phyloP scores from a whole-genome alignment of 35 echinoderm and acorn worm genomes.

The Heliocidaris erythrogramma region DNA sequence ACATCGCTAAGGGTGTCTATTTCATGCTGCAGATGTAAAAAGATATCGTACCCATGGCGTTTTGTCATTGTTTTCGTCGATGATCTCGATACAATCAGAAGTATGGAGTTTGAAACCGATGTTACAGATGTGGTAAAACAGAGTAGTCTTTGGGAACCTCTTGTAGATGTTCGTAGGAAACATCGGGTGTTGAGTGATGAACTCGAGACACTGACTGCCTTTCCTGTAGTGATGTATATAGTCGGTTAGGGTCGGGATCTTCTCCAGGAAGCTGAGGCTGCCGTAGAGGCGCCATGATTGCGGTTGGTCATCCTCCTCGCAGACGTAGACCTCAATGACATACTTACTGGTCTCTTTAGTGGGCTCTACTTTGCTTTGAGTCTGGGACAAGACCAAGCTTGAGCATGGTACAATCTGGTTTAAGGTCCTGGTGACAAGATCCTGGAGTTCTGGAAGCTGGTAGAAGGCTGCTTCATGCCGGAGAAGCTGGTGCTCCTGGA shows the following conservation, averaged over 20 bases:
- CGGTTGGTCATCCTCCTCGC: not conserved
- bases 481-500: not conserved
- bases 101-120: constrained; percentile 30
- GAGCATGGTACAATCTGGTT: not conserved
- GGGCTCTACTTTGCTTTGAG: not conserved
- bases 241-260: not conserved
- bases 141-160: constrained; percentile 26
- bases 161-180: not conserved
- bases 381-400: not conserved
- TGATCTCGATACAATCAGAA: not conserved
- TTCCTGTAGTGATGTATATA: constrained; percentile 1
- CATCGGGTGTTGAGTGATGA: not conserved
- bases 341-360: not conserved
- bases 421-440: not conserved
- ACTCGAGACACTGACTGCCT: constrained; percentile 5
- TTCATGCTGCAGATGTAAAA: not conserved
- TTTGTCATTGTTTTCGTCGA: not conserved
- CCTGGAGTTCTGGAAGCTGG: not conserved
- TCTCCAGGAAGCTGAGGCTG: not conserved
- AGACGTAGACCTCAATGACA: constrained; percentile 34
- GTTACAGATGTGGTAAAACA: constrained; percentile 6
- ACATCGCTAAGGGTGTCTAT: no score
- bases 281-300: constrained; percentile 27
- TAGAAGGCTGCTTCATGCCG: constrained; percentile 22
- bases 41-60: not conserved